phyloP scores from a whole-genome alignment of 1,140 invertebrate species.

The Metaphire vulgaris region DNA sequence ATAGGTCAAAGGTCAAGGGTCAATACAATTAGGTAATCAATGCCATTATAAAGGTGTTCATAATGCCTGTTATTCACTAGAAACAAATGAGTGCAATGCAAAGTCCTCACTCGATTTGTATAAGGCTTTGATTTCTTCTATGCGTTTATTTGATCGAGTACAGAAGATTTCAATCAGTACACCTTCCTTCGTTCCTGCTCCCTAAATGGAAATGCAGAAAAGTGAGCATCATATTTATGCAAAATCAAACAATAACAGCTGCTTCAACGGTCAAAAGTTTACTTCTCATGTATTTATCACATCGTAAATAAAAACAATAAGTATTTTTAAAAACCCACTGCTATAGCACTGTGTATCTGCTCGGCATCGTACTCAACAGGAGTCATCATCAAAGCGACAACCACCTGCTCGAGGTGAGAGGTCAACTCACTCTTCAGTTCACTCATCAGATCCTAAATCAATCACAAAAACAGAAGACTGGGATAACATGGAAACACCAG shows the following conservation, averaged over 20 bases:
- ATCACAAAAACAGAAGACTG: no score
- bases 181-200: conserved; percentile 43
- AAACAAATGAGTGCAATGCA: background rate
- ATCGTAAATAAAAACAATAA: no score
- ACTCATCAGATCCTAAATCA: conserved; percentile 66
- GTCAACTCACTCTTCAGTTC: conserved; percentile 78
- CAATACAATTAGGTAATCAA: background rate
- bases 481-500: no score
- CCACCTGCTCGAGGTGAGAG: conserved; percentile 79
- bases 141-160: conserved; percentile 45
- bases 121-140: conserved; percentile 37
- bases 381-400: conserved; percentile 69
- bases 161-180: conserved; percentile 48
- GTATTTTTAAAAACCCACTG: no score
- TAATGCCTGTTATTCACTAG: background rate
- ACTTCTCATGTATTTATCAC: no score
- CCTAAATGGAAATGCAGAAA: conserved; percentile 19
- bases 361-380: conserved; percentile 46
- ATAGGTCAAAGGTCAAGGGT: background rate
- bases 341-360: conserved; percentile 47
- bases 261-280: no score
- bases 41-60: background rate
- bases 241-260: no score
- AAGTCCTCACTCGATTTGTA: conserved; percentile 33
- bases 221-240: background rate